Evolutionary conservation across 2,797 vertebrate genomes (phyloP).

Genomic region (Huso huso): DNA sequence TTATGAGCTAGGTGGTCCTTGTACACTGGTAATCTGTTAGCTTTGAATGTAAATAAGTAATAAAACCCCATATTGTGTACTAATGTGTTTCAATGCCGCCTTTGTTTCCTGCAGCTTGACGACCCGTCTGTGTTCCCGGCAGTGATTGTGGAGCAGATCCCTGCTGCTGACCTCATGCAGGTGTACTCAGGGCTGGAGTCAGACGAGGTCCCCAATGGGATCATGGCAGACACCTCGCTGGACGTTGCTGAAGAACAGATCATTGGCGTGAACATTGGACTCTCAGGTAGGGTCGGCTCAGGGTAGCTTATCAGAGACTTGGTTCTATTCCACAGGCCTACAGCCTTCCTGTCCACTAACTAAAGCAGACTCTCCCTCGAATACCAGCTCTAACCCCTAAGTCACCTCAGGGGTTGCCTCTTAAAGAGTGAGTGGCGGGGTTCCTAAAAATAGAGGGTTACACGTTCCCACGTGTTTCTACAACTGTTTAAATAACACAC

Average conservation of each 20-base stretch:
- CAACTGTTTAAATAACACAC: too few relatives aligned
- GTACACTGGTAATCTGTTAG: too few relatives aligned
- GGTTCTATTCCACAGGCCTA: background rate
- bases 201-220: constrained; percentile 69
- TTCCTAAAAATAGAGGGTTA: too few relatives aligned
- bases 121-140: constrained; percentile 81
- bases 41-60: too few relatives aligned
- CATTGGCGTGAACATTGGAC: constrained; percentile 62
- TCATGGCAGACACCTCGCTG: constrained; percentile 67
- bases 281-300: constrained; percentile 53
- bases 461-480: too few relatives aligned
- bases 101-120: constrained; percentile 59
- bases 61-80: too few relatives aligned
- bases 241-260: constrained; percentile 71
- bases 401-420: background rate
- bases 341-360: background rate
- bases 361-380: background rate
- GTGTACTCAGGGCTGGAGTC: constrained; percentile 78
- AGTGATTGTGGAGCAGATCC: constrained; percentile 79
- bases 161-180: constrained; percentile 72
- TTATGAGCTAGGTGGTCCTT: too few relatives aligned
- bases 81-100: too few relatives aligned
- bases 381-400: background rate
- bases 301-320: background rate
- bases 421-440: too few relatives aligned